Conservation (phyloP, 2,888 invertebrate species). For the Drosophila dives region DNA sequence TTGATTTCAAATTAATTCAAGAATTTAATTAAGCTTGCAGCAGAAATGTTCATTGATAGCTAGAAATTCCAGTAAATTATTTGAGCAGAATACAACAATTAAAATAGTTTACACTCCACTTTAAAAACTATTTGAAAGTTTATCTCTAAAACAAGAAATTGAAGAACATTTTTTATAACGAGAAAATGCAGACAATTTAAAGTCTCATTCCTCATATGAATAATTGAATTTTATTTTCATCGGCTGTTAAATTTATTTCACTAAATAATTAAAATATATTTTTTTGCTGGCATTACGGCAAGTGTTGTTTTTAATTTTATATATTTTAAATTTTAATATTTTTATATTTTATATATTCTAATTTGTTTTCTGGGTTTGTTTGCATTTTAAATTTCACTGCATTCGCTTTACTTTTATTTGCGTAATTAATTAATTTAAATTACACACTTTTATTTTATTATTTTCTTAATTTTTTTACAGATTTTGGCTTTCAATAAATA, state of each 20-base stretch:
- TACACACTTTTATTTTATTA: no score
- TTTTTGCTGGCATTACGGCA: neutral
- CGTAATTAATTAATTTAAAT: no score
- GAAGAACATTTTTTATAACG: neutral
- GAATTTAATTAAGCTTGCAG: conserved; percentile 29
- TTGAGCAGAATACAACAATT: no score
- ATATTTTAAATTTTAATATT: neutral
- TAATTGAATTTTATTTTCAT: neutral
- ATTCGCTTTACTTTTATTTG: neutral
- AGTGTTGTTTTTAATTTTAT: no score
- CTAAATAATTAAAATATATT: neutral
- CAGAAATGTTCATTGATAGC: neutral
- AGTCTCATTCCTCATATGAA: neutral
- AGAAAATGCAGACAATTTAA: neutral
- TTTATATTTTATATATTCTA: neutral
- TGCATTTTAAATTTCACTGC: neutral
- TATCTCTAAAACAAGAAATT: neutral
- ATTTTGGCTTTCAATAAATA: neutral
- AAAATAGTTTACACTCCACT: neutral
- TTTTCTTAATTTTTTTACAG: no score
- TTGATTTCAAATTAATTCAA: conserved; percentile 4
- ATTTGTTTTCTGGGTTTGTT: neutral
- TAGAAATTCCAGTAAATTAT: conserved; percentile 7
- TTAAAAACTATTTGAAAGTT: neutral
- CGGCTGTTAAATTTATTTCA: neutral